These are phyloP conservation scores for Lasiommata megera DNA, from an alignment of 2,888 invertebrate genomes.

Conservation along the genomic window DNA sequence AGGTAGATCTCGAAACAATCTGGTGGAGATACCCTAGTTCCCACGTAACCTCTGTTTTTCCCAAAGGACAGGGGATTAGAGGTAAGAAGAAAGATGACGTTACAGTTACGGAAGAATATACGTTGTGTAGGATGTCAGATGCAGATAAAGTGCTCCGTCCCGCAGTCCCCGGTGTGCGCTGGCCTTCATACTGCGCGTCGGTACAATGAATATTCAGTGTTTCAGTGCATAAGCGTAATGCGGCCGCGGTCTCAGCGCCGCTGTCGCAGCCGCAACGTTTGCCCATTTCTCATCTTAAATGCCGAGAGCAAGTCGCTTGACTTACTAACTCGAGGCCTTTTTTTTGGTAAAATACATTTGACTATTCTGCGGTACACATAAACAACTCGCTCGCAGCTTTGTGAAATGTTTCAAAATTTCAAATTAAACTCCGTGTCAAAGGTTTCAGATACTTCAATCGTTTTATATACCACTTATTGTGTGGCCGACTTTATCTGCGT, in stretches of 20 bases:
- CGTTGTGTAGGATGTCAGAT: too few species aligned
- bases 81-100: too few species aligned
- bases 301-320: slow-evolving; percentile 55
- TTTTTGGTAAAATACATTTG: slow-evolving; percentile 26
- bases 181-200: slow-evolving; percentile 49
- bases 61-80: too few species aligned
- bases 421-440: not conserved
- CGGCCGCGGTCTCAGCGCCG: slow-evolving; percentile 64
- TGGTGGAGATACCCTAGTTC: too few species aligned
- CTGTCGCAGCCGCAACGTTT: slow-evolving; percentile 64
- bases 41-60: too few species aligned
- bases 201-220: slow-evolving; percentile 72
- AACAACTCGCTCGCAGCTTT: slow-evolving; percentile 1
- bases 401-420: not conserved
- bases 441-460: not conserved
- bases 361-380: slow-evolving; percentile 2
- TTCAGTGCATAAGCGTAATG: slow-evolving; percentile 70
- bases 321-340: slow-evolving; percentile 28
- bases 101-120: too few species aligned
- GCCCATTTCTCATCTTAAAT: slow-evolving; percentile 76
- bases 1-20: too few species aligned
- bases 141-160: too few species aligned
- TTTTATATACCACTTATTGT: not conserved
- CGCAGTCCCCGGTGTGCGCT: too few species aligned
- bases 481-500: too few species aligned